Evolutionary conservation across 2,113 vertebrate species (phyloP), one percentile per base, ranked within the genome.

Genomic region (Poecilia latipinna): DNA sequence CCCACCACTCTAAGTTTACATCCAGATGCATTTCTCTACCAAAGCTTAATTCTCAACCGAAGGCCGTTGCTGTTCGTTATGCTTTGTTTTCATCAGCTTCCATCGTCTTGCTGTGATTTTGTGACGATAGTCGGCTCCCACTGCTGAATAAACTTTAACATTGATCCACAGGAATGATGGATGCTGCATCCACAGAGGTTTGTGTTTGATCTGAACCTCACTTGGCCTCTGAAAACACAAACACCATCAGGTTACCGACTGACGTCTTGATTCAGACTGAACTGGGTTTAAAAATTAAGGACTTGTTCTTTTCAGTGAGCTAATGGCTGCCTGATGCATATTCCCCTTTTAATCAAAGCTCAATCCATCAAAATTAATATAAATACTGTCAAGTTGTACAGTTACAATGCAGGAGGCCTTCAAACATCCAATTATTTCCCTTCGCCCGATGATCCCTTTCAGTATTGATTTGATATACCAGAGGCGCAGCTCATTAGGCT

Each of bases 391-490:
- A 57, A 57, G 51, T n/a, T 57, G 24, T n/a, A 19, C 6, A 24
- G 24, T 35, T 35, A 10, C 6, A 70, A 33, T 70, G 51, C 22
- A 24, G 11, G 29, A 5, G 19, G 48, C 39, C 28, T 48, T 54
- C 11, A n/a, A 22, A 54, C 12, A 10, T 57, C 1, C 11, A 69
- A 57, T 33, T n/a, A 69, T 54, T 70, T 37, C n/a, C 28, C 24
- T 60, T 28, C 4, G 4, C 2, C 13, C 26, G 24, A 19, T 28
- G 13, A 12, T 26, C 6, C 22, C 33, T 24, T 33, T 69, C 11
- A 57, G 31, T 37, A 33, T 70, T 28, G 24, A 70, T 61, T 70
- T 61, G 51, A 70, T 61, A 70, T 70, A 61, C 68, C 32, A 61
- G 32, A 28, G 35, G 51, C 48, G 26, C 5, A 70, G 31, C 48